Evolutionary conservation across 2,888 invertebrate genomes (phyloP).

Genomic region (Volucella inflata): DNA sequence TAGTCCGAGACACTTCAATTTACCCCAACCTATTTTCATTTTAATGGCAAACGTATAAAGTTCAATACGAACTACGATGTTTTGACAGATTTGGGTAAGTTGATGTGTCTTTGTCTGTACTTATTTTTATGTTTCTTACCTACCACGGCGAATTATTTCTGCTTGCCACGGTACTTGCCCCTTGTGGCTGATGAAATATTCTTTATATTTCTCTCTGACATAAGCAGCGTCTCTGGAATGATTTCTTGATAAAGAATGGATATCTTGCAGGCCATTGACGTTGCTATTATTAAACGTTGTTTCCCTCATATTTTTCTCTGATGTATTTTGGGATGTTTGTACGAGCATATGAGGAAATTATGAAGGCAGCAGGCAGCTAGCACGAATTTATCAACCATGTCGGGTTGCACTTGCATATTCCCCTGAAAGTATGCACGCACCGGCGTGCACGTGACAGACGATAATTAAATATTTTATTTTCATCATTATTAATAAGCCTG

Average conservation of each 20-base stretch:
- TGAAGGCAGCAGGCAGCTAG: not conserved
- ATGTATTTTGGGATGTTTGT: not conserved
- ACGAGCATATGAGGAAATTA: not conserved
- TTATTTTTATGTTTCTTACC: too few relatives aligned
- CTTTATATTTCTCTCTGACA: not conserved
- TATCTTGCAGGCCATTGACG: not conserved
- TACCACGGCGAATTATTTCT: too few relatives aligned
- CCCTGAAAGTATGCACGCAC: not conserved
- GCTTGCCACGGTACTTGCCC: not conserved
- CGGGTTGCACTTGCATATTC: not conserved
- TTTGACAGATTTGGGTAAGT: too few relatives aligned
- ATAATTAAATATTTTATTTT: not conserved
- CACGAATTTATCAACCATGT: not conserved
- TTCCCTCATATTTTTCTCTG: not conserved
- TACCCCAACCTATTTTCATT: too few relatives aligned
- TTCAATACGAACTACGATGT: too few relatives aligned
- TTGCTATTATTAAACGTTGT: not conserved
- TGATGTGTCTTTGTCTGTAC: too few relatives aligned
- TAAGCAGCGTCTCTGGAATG: not conserved
- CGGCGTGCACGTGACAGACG: not conserved
- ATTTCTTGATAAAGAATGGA: not conserved
- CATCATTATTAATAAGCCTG: not conserved
- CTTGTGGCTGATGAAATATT: not conserved
- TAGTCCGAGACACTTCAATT: too few relatives aligned
- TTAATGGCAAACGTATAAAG: too few relatives aligned